These are phyloP conservation scores for Streptopelia turtur DNA, from an alignment of 2,797 vertebrate genomes.

Conservation along the genomic window DNA sequence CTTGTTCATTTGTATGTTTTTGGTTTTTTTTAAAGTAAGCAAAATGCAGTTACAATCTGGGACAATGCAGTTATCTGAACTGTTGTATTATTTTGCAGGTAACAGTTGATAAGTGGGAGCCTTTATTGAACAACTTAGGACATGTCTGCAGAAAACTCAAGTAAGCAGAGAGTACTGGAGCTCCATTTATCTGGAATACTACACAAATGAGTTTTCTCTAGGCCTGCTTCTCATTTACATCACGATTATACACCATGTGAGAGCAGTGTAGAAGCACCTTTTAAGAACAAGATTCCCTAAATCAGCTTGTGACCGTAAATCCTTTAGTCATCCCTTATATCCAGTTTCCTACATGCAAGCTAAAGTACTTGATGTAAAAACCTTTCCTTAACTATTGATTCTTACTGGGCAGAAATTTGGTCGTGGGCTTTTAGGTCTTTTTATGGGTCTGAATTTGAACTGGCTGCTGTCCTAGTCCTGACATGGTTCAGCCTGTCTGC, in stretches of 20 bases:
- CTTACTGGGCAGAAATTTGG: background rate
- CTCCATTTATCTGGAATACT: background rate
- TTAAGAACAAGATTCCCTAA: background rate
- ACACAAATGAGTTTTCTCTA: background rate
- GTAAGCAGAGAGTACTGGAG: constrained; percentile 80
- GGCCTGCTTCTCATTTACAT: background rate
- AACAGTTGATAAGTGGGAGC: constrained; percentile 99
- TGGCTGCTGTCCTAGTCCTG: background rate
- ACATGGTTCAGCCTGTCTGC: background rate
- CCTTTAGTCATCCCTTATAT: background rate
- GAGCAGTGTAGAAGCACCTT: background rate
- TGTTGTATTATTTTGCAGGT: constrained; percentile 76
- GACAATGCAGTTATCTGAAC: background rate
- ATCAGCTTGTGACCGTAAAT: background rate
- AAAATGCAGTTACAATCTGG: background rate
- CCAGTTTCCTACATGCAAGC: background rate
- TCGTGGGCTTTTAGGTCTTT: background rate
- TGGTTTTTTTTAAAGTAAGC: background rate
- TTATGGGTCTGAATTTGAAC: background rate
- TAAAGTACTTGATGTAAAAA: background rate
- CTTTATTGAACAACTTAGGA: constrained; percentile 95
- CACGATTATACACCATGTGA: background rate
- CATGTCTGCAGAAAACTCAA: constrained; percentile 98
- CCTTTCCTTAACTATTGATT: background rate
- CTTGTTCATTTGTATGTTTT: background rate